Percentiles rank a stretch among this genome's conserved stretches.
phyloP scores from a whole-genome alignment of 2,113 vertebrate species.

The Malurus alboscapulatus region DNA sequence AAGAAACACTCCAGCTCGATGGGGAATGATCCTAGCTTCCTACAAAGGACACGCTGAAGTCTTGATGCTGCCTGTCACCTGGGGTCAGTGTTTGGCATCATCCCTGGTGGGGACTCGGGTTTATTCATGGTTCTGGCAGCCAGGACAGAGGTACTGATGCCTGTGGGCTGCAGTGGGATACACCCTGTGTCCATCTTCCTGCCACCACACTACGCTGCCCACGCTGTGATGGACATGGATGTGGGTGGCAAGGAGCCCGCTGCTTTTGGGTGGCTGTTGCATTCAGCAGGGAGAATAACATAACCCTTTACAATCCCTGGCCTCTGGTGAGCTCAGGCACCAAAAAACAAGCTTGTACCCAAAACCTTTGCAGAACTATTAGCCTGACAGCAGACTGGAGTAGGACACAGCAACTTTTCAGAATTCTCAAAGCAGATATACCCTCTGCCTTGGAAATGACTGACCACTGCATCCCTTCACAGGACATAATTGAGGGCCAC shows the following conservation, averaged over 20 bases:
- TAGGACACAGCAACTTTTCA: neutral
- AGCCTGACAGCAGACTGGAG: neutral
- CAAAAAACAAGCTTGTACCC: neutral
- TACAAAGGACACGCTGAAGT: accelerated
- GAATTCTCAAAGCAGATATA: neutral
- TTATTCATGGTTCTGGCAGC: neutral
- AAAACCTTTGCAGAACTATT: neutral
- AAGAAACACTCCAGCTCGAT: neutral
- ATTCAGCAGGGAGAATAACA: neutral
- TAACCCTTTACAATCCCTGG: neutral
- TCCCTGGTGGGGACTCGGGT: neutral
- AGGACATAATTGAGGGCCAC: accelerated
- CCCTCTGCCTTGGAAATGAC: neutral
- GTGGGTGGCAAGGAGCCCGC: neutral
- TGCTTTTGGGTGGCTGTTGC: neutral
- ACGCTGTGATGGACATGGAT: neutral
- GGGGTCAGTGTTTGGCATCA: neutral
- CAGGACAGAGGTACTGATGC: accelerated
- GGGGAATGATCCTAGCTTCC: neutral
- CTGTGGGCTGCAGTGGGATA: neutral
- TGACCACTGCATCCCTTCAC: neutral
- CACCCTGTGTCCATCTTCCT: accelerated
- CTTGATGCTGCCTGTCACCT: neutral
- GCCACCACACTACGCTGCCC: accelerated
- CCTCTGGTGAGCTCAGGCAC: accelerated